Percentiles rank a stretch among this genome's conserved stretches.
Conservation (phyloP, 2,797 vertebrate species). For the Esox lucius region DNA sequence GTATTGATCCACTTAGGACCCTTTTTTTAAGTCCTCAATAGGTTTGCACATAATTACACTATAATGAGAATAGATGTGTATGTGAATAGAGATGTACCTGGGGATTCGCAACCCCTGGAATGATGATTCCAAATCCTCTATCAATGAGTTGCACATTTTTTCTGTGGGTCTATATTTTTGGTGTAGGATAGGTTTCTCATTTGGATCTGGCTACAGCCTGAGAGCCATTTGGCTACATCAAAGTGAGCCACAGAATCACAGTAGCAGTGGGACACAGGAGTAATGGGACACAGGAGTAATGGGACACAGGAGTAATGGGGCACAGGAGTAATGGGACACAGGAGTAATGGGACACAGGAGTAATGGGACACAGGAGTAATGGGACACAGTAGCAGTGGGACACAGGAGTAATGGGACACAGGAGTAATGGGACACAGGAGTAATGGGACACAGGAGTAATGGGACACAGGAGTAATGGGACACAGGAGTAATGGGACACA, state of each 20-base stretch:
- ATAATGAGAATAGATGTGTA: too few species aligned
- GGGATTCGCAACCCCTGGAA: too few species aligned
- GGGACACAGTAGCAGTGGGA: too few species aligned
- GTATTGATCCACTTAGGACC: too few species aligned
- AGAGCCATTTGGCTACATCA: constrained; percentile 4
- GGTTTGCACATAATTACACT: too few species aligned
- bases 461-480: not conserved
- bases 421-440: not conserved
- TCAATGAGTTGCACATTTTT: too few species aligned
- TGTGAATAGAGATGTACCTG: too few species aligned
- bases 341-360: not conserved
- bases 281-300: not conserved
- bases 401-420: not conserved
- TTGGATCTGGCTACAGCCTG: not conserved
- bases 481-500: not conserved
- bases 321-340: not conserved
- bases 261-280: not conserved
- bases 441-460: not conserved
- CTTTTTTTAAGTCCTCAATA: too few species aligned
- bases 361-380: not conserved
- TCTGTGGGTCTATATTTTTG: not conserved
- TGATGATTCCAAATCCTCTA: too few species aligned
- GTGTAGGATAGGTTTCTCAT: not conserved
- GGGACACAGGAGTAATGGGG: not conserved
- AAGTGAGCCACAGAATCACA: not conserved